Conservation (phyloP, 2,888 invertebrate species). For the Ceramica pisi region DNA sequence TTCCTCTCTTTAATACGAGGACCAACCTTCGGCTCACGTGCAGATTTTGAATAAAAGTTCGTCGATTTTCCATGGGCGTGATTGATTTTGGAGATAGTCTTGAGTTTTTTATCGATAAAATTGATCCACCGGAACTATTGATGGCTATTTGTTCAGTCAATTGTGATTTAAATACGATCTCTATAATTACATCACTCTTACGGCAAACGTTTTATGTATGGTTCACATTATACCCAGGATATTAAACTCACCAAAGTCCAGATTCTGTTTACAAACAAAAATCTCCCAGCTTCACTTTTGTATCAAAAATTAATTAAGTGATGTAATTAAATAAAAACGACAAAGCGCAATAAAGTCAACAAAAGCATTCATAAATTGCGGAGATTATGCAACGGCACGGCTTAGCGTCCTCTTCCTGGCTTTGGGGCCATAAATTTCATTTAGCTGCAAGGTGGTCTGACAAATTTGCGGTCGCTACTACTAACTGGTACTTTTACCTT, state of each 20-base stretch:
- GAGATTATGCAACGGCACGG: constrained; percentile 89
- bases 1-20: constrained; percentile 90
- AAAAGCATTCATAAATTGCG: constrained; percentile 87
- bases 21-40: constrained; percentile 89
- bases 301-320: constrained; percentile 67
- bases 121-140: constrained; percentile 77
- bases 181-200: constrained; percentile 33
- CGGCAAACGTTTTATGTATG: not conserved
- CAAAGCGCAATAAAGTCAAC: constrained; percentile 83
- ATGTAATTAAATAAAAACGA: constrained; percentile 79
- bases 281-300: not conserved
- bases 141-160: constrained; percentile 66
- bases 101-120: constrained; percentile 75
- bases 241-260: not conserved
- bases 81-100: constrained; percentile 89
- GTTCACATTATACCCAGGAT: not conserved
- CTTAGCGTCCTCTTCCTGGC: constrained; percentile 87
- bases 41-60: constrained; percentile 85
- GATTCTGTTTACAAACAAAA: not conserved
- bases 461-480: constrained; percentile 88
- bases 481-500: constrained; percentile 77
- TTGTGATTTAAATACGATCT: constrained; percentile 52
- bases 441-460: constrained; percentile 90
- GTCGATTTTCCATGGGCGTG: constrained; percentile 89
- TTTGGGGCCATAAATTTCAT: constrained; percentile 88